Evolutionary conservation across 2,888 invertebrate genomes (phyloP).

Genomic region (Drosophila testacea): DNA sequence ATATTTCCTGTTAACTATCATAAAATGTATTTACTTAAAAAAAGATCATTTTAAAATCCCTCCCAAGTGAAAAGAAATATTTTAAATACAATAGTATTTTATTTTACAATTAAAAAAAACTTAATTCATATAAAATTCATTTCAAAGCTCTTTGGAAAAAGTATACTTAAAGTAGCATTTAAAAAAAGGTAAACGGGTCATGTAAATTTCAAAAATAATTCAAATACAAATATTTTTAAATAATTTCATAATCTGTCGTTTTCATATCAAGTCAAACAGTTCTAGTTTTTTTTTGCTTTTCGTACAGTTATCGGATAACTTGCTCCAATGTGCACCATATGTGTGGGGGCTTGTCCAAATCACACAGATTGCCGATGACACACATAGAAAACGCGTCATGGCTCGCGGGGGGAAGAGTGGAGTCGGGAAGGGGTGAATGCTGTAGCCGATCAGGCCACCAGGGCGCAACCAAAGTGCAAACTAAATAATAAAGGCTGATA

Average conservation of each 20-base stretch:
- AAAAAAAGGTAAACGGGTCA: constrained; percentile 1
- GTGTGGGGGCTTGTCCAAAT: constrained; percentile 14
- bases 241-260: constrained; percentile 5
- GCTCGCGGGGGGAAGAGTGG: neutral
- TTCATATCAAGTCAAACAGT: constrained; percentile 2
- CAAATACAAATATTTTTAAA: constrained; percentile 1
- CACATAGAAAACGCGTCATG: constrained; percentile 5
- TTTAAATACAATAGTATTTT: constrained; percentile 16
- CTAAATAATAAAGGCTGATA: constrained; percentile 31
- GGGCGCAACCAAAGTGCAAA: constrained; percentile 30
- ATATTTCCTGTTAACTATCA: too few relatives aligned
- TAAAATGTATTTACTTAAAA: too few relatives aligned
- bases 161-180: neutral
- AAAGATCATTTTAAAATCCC: too few relatives aligned
- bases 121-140: constrained; percentile 17
- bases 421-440: neutral
- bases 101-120: constrained; percentile 11
- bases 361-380: constrained; percentile 10
- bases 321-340: constrained; percentile 9
- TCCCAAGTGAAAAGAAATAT: neutral
- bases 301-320: neutral
- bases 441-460: constrained; percentile 50
- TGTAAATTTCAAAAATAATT: constrained; percentile 7
- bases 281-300: neutral
- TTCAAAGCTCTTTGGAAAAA: constrained; percentile 22